These are phyloP conservation scores for Nephrotoma guestfalica DNA, from an alignment of 2,888 invertebrate species.

Conservation along the genomic window DNA sequence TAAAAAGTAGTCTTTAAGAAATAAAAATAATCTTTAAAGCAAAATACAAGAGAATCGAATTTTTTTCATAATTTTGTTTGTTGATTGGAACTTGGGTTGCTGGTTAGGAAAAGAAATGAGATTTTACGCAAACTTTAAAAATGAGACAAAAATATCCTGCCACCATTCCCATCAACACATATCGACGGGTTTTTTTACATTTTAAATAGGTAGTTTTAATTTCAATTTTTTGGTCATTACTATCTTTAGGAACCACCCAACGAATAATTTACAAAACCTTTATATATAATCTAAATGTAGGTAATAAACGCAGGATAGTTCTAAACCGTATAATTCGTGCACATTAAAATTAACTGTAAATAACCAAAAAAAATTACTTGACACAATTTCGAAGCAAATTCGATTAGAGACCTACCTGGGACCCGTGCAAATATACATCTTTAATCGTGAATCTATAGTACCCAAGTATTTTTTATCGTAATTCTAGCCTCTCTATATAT, in stretches of 20 bases:
- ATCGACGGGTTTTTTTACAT: background rate
- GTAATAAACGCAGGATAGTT: background rate
- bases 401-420: background rate
- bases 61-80: background rate
- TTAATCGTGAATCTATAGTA: background rate
- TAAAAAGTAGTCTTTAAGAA: background rate
- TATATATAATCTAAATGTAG: background rate
- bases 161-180: background rate
- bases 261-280: background rate
- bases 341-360: background rate
- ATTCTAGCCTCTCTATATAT: background rate
- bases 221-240: background rate
- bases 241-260: background rate
- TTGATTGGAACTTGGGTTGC: background rate
- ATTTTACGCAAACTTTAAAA: background rate
- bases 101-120: background rate
- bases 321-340: background rate
- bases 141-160: background rate
- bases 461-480: background rate
- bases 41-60: background rate
- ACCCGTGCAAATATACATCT: background rate
- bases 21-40: background rate
- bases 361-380: background rate
- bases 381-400: background rate
- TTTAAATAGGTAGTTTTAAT: background rate